These are phyloP conservation scores for Corythornis vintsioides DNA, from an alignment of 2,113 vertebrate species.

Conservation along the genomic window DNA sequence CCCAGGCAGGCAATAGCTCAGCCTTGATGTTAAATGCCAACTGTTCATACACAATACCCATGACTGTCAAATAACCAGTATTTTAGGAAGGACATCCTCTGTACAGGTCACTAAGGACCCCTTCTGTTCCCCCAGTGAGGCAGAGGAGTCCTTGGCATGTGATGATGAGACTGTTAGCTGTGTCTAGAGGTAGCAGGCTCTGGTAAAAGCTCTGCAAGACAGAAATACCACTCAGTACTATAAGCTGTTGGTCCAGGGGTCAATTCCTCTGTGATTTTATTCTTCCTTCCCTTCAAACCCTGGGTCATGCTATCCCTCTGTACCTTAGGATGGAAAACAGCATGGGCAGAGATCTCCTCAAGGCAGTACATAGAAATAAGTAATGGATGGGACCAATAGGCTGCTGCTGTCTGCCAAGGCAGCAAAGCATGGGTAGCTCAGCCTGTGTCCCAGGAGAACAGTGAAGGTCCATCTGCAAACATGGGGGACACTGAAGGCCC, in stretches of 20 bases:
- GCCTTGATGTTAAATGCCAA: background rate
- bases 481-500: background rate
- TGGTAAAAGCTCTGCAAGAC: background rate
- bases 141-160: background rate
- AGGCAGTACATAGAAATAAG: background rate
- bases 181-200: background rate
- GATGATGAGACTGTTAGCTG: background rate
- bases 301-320: background rate
- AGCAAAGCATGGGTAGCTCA: background rate
- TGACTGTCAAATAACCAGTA: background rate
- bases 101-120: background rate
- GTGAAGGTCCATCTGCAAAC: background rate
- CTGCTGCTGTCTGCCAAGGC: background rate
- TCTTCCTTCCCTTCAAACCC: background rate
- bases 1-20: background rate
- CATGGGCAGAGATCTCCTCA: background rate
- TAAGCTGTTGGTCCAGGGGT: background rate
- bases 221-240: background rate
- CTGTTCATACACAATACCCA: background rate
- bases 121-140: background rate
- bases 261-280: background rate
- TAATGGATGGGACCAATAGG: background rate
- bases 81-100: background rate
- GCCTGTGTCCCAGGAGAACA: background rate
- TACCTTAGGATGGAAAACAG: background rate